Evolutionary conservation across 2,888 invertebrate genomes (phyloP), one percentile per base, ranked within the genome.

Genomic region (Panzeria rudis): DNA sequence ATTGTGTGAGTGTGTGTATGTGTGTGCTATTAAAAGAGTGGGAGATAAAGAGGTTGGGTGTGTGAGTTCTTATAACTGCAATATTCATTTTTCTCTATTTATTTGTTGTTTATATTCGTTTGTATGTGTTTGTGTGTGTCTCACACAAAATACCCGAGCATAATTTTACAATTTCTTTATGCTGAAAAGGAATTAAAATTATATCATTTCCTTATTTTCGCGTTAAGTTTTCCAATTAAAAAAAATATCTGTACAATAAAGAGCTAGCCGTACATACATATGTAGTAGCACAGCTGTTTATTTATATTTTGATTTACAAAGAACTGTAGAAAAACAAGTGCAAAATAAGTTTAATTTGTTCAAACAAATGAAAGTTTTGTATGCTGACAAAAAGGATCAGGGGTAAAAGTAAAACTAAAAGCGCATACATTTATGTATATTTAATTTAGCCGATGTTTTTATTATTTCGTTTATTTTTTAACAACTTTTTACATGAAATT

Each of bases 151-250:
- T 80, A 44, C 59, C 25, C 56, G 64, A 62, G n/a, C 64, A 82
- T 76, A 82, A 69, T 82, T 76, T 76, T 41, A 29, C 76, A 76
- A 71, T 82, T 77, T 82, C 85, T 85, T 85, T 85, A 50, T 78
- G 69, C 47, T 73, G 54, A 64, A 82, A 78, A 85, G 77, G 77
- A 85, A 85, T 85, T 85, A 82, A 85, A 85, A 85, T 85, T 85
- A 85, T 85, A 85, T 85, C 85, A 85, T 85, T 85, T 85, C 85
- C 85, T 85, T 85, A 85, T 85, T 85, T 85, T 85, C 85, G 61
- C 56, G 85, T 85, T 85, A 85, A 85, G 82, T 85, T 85, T 85
- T 85, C 85, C 85, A 85, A 85, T 85, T 85, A 84, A 81, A 84
- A 85, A 81, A 73, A 75, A 72, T 69, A 64, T n/a, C n/a, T 54